These are phyloP conservation scores for Tetrapedia diversipes DNA, from an alignment of 2,888 invertebrate genomes.

Conservation along the genomic window DNA sequence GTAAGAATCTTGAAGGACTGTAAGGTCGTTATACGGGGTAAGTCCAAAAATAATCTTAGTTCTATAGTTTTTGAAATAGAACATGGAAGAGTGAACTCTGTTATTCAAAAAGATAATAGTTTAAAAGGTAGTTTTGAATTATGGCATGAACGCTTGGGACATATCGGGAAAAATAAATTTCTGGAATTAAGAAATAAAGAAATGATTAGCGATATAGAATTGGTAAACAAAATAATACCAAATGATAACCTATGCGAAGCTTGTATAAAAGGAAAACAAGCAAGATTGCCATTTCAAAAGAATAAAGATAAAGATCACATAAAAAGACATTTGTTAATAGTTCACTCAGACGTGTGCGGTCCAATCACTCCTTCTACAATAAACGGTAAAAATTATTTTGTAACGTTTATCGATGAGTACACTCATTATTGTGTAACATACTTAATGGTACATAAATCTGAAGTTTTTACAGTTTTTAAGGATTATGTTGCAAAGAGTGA, in stretches of 20 bases:
- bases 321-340: not conserved
- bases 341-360: no score
- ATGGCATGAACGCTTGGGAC: not conserved
- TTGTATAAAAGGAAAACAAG: not conserved
- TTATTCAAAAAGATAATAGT: not conserved
- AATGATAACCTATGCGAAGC: not conserved
- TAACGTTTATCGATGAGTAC: not conserved
- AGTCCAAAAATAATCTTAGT: not conserved
- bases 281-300: not conserved
- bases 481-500: not conserved
- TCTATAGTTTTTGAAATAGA: not conserved
- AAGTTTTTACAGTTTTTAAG: conserved; percentile 11
- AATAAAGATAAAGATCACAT: no score
- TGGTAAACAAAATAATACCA: not conserved
- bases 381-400: conserved; percentile 3
- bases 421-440: not conserved
- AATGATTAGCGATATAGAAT: not conserved
- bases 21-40: not conserved
- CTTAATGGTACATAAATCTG: conserved; percentile 5
- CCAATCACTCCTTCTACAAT: conserved; percentile 1
- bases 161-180: not conserved
- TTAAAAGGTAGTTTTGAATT: not conserved
- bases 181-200: not conserved
- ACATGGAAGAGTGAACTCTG: not conserved
- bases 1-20: not conserved